Conservation (phyloP, 2,888 invertebrate species). For the Resseliella maxima region DNA sequence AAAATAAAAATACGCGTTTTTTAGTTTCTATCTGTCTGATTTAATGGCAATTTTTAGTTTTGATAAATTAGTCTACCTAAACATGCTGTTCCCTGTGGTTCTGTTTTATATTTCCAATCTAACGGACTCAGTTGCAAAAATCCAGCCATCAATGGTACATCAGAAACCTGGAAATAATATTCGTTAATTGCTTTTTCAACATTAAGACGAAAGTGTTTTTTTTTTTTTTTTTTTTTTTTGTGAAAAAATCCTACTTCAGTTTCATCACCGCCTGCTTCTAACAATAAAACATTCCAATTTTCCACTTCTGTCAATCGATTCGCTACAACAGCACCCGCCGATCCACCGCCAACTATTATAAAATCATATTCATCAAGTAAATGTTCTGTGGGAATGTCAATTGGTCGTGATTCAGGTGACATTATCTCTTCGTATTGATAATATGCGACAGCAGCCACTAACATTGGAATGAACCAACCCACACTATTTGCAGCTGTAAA, state of each 20-base stretch:
- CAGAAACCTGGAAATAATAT: constrained; percentile 69
- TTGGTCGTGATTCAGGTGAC: constrained; percentile 83
- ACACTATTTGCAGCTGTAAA: constrained; percentile 76
- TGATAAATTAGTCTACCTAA: constrained; percentile 71
- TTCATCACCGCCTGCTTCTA: constrained; percentile 92
- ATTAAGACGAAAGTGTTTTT: too few relatives aligned
- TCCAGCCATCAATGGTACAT: constrained; percentile 87
- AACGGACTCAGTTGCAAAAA: constrained; percentile 87
- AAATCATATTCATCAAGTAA: constrained; percentile 82
- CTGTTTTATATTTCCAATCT: constrained; percentile 94
- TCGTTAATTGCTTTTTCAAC: background rate
- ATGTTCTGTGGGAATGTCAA: constrained; percentile 75
- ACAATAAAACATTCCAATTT: constrained; percentile 81
- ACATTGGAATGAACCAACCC: constrained; percentile 84
- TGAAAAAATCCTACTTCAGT: constrained; percentile 74
- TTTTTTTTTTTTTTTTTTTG: background rate
- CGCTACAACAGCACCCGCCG: constrained; percentile 88
- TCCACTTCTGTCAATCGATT: constrained; percentile 83
- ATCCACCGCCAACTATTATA: constrained; percentile 87
- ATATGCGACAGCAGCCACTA: constrained; percentile 87
- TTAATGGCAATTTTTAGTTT: background rate
- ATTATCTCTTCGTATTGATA: constrained; percentile 87
- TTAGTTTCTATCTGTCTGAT: too few relatives aligned
- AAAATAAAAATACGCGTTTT: background rate
- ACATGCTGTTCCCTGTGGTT: constrained; percentile 84